Base-by-base conservation (phyloP, 2,113 vertebrate genomes). In the Panthera tigris region DNA sequence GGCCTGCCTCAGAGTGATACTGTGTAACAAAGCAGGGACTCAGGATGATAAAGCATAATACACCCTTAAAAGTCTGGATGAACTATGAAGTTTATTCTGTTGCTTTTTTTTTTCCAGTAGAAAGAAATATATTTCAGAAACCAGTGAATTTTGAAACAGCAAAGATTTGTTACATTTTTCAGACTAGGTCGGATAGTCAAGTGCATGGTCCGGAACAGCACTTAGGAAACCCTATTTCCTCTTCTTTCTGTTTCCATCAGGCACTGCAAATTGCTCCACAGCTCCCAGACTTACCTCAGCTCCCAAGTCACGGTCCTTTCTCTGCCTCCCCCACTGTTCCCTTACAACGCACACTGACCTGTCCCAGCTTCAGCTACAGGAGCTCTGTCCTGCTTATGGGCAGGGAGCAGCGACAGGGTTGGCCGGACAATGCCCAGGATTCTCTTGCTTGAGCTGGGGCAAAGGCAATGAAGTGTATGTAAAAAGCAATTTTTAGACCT, bases 41-140 rank as follows among this genome's bases (percentile, higher is more conserved):
- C 63, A 52, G 5, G 8, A 36, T 48, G 65, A 55, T 5, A 82
- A 65, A 21, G 4, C 16, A 27, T n/a, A 21, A 50, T 4, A 66
- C 1, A 31, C 13, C 12, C 33, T 95, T 57, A 79, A 41, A 91
- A 91, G 31, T 41, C 39, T 65, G 10, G 15, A 29, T 31, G 14
- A 63, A 50, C 36, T n/a, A 27, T 12, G 27, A 12, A 48, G 29
- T 91, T 84, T 39, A 63, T 18, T 93, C 33, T 4, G 18, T 39
- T 92, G 50, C 7, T 81, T 41, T 94, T 95, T 85, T 91, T 95
- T 85, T 93, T 91, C 18, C 18, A 68, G 45, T 84, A 93, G 50
- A 85, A 69, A 78, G 50, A 89, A 86, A 89, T 3, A 27, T 21
- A 74, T 89, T 94, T 18, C 4, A 79, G 41, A 48, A 96, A 36